Evolutionary conservation across 2,113 vertebrate species (phyloP), one percentile per base, ranked within the genome.

Genomic region (Mellivora capensis): DNA sequence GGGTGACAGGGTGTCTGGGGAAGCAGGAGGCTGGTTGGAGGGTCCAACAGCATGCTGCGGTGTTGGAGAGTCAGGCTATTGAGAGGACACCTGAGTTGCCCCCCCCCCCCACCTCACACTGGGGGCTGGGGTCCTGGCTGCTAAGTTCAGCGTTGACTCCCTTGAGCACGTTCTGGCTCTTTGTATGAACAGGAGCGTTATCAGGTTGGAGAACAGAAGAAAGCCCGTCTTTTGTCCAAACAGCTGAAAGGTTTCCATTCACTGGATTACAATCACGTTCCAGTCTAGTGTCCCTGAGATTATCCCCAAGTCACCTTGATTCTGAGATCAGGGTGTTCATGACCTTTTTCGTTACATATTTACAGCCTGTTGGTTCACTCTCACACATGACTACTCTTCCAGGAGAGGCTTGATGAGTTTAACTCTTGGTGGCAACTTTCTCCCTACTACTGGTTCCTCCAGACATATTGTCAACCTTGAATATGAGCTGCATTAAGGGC

Each of bases 261-360:
- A 5, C 64, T 2, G 23, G n/a, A 6, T 71, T 34, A 23, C 31
- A 44, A 0, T 72, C 71, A 52, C 4, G 2, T 59, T 94, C 80
- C n/a, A 20, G 29, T 23, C 42, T 13, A 3, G 47, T 5, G 12
- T 69, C 74, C 61, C 74, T 34, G n/a, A 21, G 1, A 2, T 27
- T 59, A 13, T 6, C 0, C 39, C 31, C 52, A 47, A 87, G 64
- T 91, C 82, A 67, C 91, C 82, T 69, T 90, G 83, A 39, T 39
- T 79, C 74, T 59, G 34, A 80, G 34, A 72, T 7, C n/a, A 37
- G 18, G 42, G n/a, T 34, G 57, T 79, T 94, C 59, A 37, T 37
- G 71, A 21, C 27, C 0, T 21, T 14, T 42, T 29, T 31, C 79
- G 88, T 97, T 94, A 74, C 54, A 80, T 44, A 89, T 87, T 96